Evolutionary conservation across 2,888 invertebrate species (phyloP).

Genomic region (Folsomia candida): DNA sequence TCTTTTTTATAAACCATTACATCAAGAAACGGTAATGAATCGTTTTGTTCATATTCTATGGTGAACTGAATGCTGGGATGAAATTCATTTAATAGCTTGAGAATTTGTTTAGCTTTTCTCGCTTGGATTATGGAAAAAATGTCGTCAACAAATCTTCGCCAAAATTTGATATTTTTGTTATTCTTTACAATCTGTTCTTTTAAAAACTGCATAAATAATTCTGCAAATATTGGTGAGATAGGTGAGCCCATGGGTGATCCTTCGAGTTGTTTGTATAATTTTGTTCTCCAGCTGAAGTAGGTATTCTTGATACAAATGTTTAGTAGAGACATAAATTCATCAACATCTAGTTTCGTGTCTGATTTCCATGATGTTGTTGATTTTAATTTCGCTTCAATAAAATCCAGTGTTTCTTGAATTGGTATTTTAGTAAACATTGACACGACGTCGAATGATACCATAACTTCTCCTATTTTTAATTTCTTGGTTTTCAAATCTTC

Average conservation of each 20-base stretch:
- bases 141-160: too few species aligned
- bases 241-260: constrained; percentile 46
- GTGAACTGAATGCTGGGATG: constrained; percentile 40
- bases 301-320: constrained; percentile 6
- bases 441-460: constrained; percentile 31
- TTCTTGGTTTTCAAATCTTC: background rate
- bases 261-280: constrained; percentile 32
- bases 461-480: constrained; percentile 3
- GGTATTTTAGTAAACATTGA: constrained; percentile 43
- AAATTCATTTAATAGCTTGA: constrained; percentile 31
- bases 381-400: constrained; percentile 2
- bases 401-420: constrained; percentile 11
- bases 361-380: constrained; percentile 5
- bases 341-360: background rate
- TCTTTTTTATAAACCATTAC: constrained; percentile 25
- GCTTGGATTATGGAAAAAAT: constrained; percentile 42
- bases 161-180: constrained; percentile 39
- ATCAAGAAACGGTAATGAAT: constrained; percentile 41
- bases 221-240: constrained; percentile 39
- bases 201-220: too few species aligned
- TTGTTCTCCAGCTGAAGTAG: constrained; percentile 22
- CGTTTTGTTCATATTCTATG: constrained; percentile 38
- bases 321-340: constrained; percentile 10
- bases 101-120: constrained; percentile 39
- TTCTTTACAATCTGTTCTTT: constrained; percentile 55